Base-by-base conservation (phyloP, 1,140 invertebrate species). In the Asbolus verrucosus region DNA sequence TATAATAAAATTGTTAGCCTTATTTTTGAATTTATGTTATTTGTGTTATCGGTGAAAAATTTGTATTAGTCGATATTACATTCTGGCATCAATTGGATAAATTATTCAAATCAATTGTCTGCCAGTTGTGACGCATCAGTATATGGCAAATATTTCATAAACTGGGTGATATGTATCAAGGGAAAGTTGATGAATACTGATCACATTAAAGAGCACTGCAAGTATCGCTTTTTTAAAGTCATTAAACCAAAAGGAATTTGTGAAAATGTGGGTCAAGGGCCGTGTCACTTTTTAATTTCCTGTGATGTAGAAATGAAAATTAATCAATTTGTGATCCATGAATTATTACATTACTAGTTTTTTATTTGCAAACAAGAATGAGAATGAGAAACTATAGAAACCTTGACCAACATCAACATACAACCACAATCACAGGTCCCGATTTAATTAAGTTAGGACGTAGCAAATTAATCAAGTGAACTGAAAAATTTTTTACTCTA, bases 111-210 rank as follows among this genome's bases (percentile, higher is more conserved):
- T 50, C 43, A 50, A 13, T 50, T 50, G 43, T 19, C 18, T 50
- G 43, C 18, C 43, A 50, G 11, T 50, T 50, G 43, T 50, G 43
- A 50, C 43, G 43, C 24, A 21, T 19, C 13, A 43, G 16, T 43
- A 43, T 43, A 43, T 43, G 39, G 15, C 39, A 43, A 16, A 43
- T 54, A 54, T 30, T 19, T 24, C 18, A 50, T 50, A 50, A 19
- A 50, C 16, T 9, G 16, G 6, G 18, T 50, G 43, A 24, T 24
- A 8, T 6, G 21, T 19, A 50, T 19, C 15, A 13, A 41, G 18
- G 43, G 43, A 50, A 50, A 50, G 43, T 50, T 50, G 43, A 50
- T 50, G 18, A 50, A 50, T 19, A 50, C 8, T 50, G 43, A 50
- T 50, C 16, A 43, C 1, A n/a, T 50, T 24, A 50, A 21, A 24